Conservation (phyloP, 2,113 vertebrate genomes). For the Noturus placidus region DNA sequence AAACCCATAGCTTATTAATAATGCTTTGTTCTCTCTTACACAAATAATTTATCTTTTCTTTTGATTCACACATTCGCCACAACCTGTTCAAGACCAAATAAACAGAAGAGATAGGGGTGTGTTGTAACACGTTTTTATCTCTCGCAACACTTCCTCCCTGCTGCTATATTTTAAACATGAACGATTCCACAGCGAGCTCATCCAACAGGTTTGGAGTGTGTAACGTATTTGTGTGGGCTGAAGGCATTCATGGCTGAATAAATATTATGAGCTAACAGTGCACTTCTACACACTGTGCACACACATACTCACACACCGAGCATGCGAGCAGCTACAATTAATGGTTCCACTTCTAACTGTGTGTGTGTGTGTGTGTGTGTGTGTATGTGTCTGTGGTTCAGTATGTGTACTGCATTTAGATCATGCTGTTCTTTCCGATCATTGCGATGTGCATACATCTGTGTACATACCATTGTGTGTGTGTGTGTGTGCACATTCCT, state of each 20-base stretch:
- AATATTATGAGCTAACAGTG: slow-evolving; percentile 55
- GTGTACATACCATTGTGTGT: not conserved
- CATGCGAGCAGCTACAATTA: slow-evolving; percentile 32
- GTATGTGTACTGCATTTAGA: not conserved
- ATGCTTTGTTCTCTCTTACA: not conserved
- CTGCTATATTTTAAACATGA: slow-evolving; percentile 53
- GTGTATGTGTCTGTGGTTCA: not conserved
- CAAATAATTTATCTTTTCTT: slow-evolving; percentile 7
- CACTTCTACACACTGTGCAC: slow-evolving; percentile 63
- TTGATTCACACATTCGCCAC: slow-evolving; percentile 26
- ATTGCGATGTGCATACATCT: not conserved
- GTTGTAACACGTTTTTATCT: slow-evolving; percentile 64
- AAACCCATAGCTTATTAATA: slow-evolving; percentile 24
- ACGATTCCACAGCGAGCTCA: slow-evolving; percentile 54
- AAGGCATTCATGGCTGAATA: slow-evolving; percentile 68
- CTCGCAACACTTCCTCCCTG: slow-evolving; percentile 57
- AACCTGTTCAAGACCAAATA: slow-evolving; percentile 59
- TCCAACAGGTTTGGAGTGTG: slow-evolving; percentile 46
- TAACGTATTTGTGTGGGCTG: slow-evolving; percentile 67
- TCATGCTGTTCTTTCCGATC: not conserved
- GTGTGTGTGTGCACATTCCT: not conserved
- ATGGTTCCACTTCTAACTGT: slow-evolving; percentile 35
- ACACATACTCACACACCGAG: slow-evolving; percentile 50
- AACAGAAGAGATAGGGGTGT: slow-evolving; percentile 56
- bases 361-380: slow-evolving; percentile 8